Base-by-base conservation (phyloP, 2,113 vertebrate genomes). In the Periophthalmodon schlosseri region DNA sequence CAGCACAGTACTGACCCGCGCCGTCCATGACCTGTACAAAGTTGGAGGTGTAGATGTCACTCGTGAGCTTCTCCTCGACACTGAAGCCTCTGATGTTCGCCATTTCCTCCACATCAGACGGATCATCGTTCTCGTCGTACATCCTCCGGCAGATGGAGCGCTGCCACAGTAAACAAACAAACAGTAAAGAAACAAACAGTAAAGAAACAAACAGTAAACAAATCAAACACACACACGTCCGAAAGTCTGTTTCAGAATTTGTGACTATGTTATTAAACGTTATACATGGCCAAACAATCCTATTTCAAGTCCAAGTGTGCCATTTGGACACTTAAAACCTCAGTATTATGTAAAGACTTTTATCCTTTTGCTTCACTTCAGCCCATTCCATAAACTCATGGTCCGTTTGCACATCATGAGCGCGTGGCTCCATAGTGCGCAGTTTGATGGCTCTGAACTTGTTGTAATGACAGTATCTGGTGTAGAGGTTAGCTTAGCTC, bases 61-160 rank as follows among this genome's bases (percentile, higher is more conserved):
- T 96, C 86, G 83, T 90, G 14, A 99, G 92, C 89, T 99, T 99
- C 70, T 99, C 96, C 84, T 99, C 97, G 93, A 99, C 86, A 82
- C 93, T 96, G 92, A 99, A 99, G 67, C 96, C 95, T 84, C 97
- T 90, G 88, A 96, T 93, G 87, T 96, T 97, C 63, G 93, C 94
- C 13, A 99, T 98, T 86, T 99, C 97, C 76, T 99, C 97, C 74
- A 97, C 96, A 72, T 99, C 97, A 20, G 97, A 98, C 67, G 96
- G 80, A 85, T 99, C 97, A 76, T 98, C 97, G 82, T 96, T 94
- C 77, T 98, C 97, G 77, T 96, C 97, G 87, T 99, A 99, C 79
- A 97, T 94, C 90, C 93, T 95, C 84, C 96, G 93, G 89, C 94
- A 93, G 80, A 97, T 95, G 80, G 96, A 94, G 56, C 97, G 96